Percentiles rank a stretch among this genome's conserved stretches.
Conservation (phyloP, 2,888 invertebrate species). For the Nebria salina region DNA sequence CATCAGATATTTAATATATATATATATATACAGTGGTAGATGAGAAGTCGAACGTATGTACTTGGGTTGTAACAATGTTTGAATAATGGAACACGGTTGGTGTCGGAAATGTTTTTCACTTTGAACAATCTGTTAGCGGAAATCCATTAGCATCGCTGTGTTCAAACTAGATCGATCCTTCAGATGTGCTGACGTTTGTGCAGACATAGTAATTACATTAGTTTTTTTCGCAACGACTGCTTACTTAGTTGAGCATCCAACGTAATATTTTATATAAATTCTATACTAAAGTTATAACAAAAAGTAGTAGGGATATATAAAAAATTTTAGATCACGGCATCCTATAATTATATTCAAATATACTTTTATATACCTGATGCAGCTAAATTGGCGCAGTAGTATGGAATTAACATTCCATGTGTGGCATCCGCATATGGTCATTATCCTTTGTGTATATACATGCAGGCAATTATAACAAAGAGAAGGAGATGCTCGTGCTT, state of each 20-base stretch:
- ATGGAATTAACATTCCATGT: slow-evolving; percentile 26
- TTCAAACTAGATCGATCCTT: slow-evolving; percentile 27
- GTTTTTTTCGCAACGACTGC: neutral
- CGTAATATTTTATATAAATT: no score
- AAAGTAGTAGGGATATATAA: no score
- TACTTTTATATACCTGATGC: no score
- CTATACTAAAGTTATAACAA: no score
- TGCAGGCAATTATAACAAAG: slow-evolving; percentile 35
- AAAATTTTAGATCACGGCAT: no score
- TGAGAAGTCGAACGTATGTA: slow-evolving; percentile 40
- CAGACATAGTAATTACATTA: slow-evolving; percentile 19
- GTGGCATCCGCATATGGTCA: slow-evolving; percentile 25
- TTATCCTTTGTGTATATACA: slow-evolving; percentile 38
- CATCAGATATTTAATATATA: neutral
- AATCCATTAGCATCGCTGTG: slow-evolving; percentile 40
- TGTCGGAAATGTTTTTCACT: slow-evolving; percentile 44
- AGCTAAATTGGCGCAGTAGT: no score
- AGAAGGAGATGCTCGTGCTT: neutral
- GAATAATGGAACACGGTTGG: slow-evolving; percentile 43
- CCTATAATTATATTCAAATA: slow-evolving; percentile 9
- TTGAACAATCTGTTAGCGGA: slow-evolving; percentile 46
- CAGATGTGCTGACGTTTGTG: slow-evolving; percentile 25
- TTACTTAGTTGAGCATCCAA: no score
- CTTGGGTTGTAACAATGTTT: slow-evolving; percentile 38
- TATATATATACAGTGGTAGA: neutral